These are phyloP conservation scores for Bombyx huttoni DNA, from an alignment of 2,888 invertebrate species.

Conservation along the genomic window DNA sequence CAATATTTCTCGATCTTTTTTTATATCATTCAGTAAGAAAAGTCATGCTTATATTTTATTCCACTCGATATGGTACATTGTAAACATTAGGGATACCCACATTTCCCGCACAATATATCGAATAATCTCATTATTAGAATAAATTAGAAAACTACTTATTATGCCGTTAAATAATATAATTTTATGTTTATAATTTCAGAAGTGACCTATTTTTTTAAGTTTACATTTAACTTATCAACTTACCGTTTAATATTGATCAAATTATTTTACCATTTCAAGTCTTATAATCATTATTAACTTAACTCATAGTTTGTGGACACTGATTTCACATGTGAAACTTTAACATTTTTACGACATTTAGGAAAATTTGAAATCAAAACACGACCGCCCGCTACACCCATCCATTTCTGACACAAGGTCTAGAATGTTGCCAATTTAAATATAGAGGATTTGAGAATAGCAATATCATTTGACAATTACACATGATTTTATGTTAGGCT, in stretches of 20 bases:
- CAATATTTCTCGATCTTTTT: too few relatives aligned
- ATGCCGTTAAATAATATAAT: not conserved
- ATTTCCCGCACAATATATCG: too few relatives aligned
- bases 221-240: not conserved
- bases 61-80: too few relatives aligned
- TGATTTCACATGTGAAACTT: conserved; percentile 22
- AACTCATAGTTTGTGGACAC: conserved; percentile 17
- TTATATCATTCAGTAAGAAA: too few relatives aligned
- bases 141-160: not conserved
- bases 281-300: conserved; percentile 27
- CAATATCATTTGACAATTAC: too few relatives aligned
- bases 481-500: too few relatives aligned
- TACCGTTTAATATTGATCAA: conserved; percentile 1
- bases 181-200: not conserved
- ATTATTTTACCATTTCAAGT: conserved; percentile 27
- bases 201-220: not conserved
- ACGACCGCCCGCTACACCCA: conserved; percentile 30
- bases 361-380: conserved; percentile 34
- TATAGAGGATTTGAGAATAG: too few relatives aligned
- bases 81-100: too few relatives aligned
- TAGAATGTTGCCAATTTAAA: not conserved
- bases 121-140: not conserved
- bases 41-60: too few relatives aligned
- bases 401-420: conserved; percentile 24
- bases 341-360: conserved; percentile 44